These are phyloP conservation scores for Choristoneura fumiferana DNA, from an alignment of 1,140 invertebrate genomes.

Conservation along the genomic window DNA sequence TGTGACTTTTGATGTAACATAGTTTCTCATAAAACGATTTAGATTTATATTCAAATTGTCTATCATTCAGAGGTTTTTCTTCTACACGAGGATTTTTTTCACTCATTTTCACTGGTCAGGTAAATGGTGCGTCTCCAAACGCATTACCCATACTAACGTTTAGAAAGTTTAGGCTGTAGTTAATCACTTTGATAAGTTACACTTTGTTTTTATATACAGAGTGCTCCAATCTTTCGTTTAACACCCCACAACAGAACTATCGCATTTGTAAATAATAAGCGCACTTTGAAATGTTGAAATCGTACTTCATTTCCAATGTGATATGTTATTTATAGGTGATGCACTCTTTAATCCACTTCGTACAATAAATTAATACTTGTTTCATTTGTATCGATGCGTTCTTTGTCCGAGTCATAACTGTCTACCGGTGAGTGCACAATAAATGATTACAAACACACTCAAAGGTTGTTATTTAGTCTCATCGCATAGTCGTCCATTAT, in stretches of 20 bases:
- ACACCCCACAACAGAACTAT: too few relatives aligned
- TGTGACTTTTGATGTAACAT: constrained; percentile 38
- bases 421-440: background rate
- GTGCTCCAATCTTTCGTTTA: background rate
- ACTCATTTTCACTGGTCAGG: background rate
- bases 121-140: background rate
- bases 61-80: constrained; percentile 17
- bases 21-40: constrained; percentile 16
- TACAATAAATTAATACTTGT: too few relatives aligned
- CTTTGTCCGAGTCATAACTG: background rate
- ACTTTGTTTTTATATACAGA: background rate
- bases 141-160: background rate
- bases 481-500: constrained; percentile 4
- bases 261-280: too few relatives aligned
- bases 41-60: background rate
- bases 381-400: too few relatives aligned
- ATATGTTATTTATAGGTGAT: too few relatives aligned
- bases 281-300: too few relatives aligned
- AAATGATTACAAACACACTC: constrained; percentile 3
- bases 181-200: background rate
- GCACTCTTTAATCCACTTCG: too few relatives aligned
- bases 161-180: background rate
- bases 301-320: too few relatives aligned
- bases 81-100: background rate
- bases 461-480: constrained; percentile 3